Base-by-base conservation (phyloP, 1,140 invertebrate genomes). In the Dinothrombium tinctorium region DNA sequence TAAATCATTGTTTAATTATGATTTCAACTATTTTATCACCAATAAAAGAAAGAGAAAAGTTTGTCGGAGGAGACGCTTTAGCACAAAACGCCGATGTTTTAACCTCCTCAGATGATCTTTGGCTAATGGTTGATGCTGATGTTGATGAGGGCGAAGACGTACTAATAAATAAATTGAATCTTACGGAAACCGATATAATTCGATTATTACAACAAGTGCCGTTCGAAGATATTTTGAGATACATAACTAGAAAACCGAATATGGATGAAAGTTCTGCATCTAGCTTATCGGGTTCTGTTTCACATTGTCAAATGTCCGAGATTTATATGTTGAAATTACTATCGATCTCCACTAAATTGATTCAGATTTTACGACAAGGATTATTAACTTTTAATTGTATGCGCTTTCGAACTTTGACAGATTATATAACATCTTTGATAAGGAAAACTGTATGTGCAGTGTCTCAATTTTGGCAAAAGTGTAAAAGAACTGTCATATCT, bases 141-240 rank as follows among this genome's bases (percentile, higher is more conserved):
- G 12, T 38, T 21, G 33, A 43, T 9, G 35, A 43, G 15, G 40
- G 45, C 22, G 46, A 48, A 37, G 37, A 42, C 2, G 14, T 48
- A n/a, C 24, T 21, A 24, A 26, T 28, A 3, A 41, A 33, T 24
- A 17, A 24, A 14, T 9, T 25, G 1, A 15, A 39, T 39, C 14
- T 42, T n/a, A 37, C 44, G n/a, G 46, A 48, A 46, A 26, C 26
- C 17, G 46, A 48, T 40, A 15, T 48, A 15, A 48, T 48, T 15
- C 19, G 25, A 23, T 41, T 45, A 33, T 20, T 44, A 3, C n/a
- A 29, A 29, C 46, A 40, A 32, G 26, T 48, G 19, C 46, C 46
- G 12, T 44, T 48, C 14, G 35, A 37, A 6, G 19, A 41, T 25
- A 33, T 48, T 7, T 20, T 48, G 3, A 33, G 39, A 32, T 46